Evolutionary conservation across 1,140 invertebrate species (phyloP), one percentile per base, ranked within the genome.

Genomic region (Drosophila cardini): DNA sequence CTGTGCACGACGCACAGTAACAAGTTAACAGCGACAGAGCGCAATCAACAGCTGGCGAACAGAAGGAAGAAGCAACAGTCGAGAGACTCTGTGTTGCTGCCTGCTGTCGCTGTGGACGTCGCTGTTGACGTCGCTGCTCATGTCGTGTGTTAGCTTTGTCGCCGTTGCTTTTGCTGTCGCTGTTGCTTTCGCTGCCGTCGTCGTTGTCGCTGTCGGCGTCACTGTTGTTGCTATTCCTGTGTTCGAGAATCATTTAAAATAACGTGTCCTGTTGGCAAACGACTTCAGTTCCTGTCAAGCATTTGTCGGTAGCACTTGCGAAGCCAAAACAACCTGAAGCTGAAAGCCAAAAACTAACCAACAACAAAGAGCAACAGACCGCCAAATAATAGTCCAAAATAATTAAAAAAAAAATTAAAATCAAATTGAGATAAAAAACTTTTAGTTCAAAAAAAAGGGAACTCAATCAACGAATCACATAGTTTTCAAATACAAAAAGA

Each of bases 221-320:
- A 21, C 9, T 36, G 30, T 34, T 46, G 46, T 8, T 32, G 32
- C 5, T 32, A 18, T 46, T 34, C 40, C 10, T 21, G n/a, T n/a
- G 40, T 8, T 40, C 53, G 50, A 32, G 38, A 18, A 18, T 4
- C 38, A 70, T 63, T 82, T 77, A 82, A 86, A 86, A 75, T 55
- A 72, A 53, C 65, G 65, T 63, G 60, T 83, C 76, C 84, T 69
- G 38, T 65, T 48, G 68, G 65, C 60, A 50, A 34, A 15, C 42
- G 56, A 68, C 68, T 76, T 89, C 71, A 89, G 84, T 89, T 89
- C 84, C 84, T 89, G 84, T 90, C 87, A 70, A 87, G 83, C 70
- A 76, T 76, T 80, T 71, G 83, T 87, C 76, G 83, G 83, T 87
- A 73, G 65, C 83, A 79, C 77, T 84, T 87, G 72, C 78, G 71